phyloP scores from a whole-genome alignment of 2,797 vertebrate species.

The Podarcis lilfordi region DNA sequence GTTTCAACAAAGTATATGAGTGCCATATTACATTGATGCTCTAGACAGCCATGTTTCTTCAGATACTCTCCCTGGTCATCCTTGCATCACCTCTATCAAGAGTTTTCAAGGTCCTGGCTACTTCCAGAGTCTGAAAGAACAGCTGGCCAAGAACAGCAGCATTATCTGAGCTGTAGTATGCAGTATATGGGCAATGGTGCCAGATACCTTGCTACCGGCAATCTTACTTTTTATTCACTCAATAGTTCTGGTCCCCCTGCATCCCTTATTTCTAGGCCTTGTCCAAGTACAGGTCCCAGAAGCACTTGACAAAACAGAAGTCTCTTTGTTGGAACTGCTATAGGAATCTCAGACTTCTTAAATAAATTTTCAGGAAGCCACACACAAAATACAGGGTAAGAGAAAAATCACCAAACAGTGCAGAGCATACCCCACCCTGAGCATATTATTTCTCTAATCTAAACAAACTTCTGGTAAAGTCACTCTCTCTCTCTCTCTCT shows the following conservation, averaged over 20 bases:
- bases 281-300: neutral
- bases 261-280: neutral
- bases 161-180: neutral
- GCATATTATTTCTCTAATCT: neutral
- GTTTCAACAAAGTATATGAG: neutral
- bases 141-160: neutral
- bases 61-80: neutral
- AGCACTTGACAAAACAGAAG: neutral
- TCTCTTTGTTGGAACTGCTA: neutral
- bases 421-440: neutral
- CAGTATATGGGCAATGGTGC: neutral
- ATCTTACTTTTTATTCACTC: neutral
- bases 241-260: neutral
- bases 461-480: neutral
- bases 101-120: neutral
- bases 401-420: neutral
- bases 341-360: neutral
- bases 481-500: too few species aligned
- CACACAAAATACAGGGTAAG: neutral
- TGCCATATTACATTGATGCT: neutral
- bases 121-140: neutral
- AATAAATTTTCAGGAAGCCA: conserved; percentile 2
- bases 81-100: neutral
- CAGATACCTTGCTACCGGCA: neutral
- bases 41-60: neutral